These are phyloP conservation scores for Nudaria mundana DNA, from an alignment of 2,888 invertebrate genomes.

Conservation along the genomic window DNA sequence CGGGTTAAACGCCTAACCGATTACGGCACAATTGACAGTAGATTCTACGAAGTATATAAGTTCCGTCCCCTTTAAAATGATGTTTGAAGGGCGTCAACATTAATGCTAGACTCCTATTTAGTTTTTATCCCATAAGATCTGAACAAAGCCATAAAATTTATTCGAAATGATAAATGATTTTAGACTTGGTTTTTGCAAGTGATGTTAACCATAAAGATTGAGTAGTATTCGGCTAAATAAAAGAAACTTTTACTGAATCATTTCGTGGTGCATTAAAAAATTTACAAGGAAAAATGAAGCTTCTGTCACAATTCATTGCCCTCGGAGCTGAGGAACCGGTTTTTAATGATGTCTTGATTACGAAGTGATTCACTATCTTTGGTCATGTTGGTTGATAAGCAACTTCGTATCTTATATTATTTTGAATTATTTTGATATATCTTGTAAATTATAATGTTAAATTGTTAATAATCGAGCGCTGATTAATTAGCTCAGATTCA, in stretches of 20 bases:
- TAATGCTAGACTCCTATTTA: constrained; percentile 45
- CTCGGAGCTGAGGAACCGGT: constrained; percentile 58
- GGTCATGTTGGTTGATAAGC: constrained; percentile 39
- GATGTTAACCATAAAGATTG: too few species aligned
- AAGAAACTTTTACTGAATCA: constrained; percentile 15
- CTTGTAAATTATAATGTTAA: constrained; percentile 17
- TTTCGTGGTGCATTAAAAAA: constrained; percentile 17
- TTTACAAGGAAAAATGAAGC: constrained; percentile 12
- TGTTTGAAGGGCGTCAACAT: constrained; percentile 50
- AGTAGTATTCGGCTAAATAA: too few species aligned
- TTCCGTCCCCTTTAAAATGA: constrained; percentile 49
- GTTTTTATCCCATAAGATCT: constrained; percentile 54
- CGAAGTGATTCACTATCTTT: constrained; percentile 59
- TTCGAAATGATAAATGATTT: constrained; percentile 48
- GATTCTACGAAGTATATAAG: constrained; percentile 49
- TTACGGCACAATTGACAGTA: constrained; percentile 67
- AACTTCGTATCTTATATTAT: constrained; percentile 38
- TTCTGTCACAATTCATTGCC: constrained; percentile 25
- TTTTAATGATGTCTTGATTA: constrained; percentile 75
- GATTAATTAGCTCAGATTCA: too few species aligned
- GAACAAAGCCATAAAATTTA: constrained; percentile 28
- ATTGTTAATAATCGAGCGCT: too few species aligned
- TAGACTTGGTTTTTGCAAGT: constrained; percentile 21
- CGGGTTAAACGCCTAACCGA: constrained; percentile 57
- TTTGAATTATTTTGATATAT: constrained; percentile 23